Conservation (phyloP, 1,140 invertebrate species). For the Cryptotermes secundus region DNA sequence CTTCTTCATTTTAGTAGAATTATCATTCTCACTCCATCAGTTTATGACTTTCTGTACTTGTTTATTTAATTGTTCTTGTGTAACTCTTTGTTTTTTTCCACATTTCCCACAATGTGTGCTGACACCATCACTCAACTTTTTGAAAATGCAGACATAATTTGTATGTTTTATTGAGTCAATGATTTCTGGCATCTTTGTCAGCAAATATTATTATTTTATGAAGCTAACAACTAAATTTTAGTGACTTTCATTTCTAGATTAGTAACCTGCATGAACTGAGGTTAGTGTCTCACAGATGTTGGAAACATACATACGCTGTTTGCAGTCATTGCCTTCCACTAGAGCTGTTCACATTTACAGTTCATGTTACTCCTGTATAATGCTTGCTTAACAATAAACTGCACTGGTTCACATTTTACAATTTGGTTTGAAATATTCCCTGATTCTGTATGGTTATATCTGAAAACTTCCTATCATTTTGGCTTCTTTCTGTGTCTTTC, state of each 20-base stretch:
- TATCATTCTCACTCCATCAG: neutral
- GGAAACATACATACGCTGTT: neutral
- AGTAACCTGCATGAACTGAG: neutral
- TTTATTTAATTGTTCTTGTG: neutral
- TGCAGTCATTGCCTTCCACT: constrained; percentile 9
- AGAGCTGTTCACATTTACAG: neutral
- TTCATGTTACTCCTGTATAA: neutral
- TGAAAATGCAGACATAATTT: neutral
- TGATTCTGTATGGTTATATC: neutral
- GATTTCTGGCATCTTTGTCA: neutral
- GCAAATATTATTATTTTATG: neutral
- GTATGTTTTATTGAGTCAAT: neutral
- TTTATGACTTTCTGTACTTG: neutral
- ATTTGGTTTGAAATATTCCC: neutral
- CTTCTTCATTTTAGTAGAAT: neutral
- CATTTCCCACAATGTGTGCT: neutral
- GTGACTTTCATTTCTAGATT: constrained; percentile 4
- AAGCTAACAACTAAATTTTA: neutral
- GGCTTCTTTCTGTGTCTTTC: neutral
- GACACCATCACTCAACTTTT: neutral
- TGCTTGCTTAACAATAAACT: constrained; percentile 13
- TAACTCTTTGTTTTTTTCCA: neutral
- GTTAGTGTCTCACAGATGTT: neutral
- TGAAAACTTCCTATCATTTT: constrained; percentile 9
- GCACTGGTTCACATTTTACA: neutral